A percentile compares a stretch with the other conserved stretches of the same genome.
Evolutionary conservation across 2,888 invertebrate genomes (phyloP).

Genomic region (Thymelicus acteon): DNA sequence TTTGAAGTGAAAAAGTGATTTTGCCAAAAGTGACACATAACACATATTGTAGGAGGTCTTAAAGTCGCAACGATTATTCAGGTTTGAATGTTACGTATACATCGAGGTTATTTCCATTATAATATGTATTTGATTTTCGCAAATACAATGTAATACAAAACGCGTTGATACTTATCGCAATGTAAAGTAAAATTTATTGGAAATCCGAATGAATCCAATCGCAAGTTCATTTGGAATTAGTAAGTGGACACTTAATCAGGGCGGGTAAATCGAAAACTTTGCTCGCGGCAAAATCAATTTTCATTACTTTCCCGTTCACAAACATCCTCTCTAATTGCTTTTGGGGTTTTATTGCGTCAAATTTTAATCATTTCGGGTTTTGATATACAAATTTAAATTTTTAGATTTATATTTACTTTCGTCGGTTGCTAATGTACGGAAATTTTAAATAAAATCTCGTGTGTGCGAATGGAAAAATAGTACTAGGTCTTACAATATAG

Average conservation of each 20-base stretch:
- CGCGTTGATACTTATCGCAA: neutral
- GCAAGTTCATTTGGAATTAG: conserved; percentile 33
- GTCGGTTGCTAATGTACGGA: too few relatives aligned
- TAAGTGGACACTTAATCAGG: conserved; percentile 35
- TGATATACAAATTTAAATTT: conserved; percentile 2
- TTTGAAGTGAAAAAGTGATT: too few relatives aligned
- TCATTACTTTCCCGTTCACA: conserved; percentile 36
- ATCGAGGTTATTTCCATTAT: too few relatives aligned
- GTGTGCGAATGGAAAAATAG: too few relatives aligned
- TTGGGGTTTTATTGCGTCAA: conserved; percentile 34
- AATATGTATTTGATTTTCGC: too few relatives aligned
- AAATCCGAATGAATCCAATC: conserved; percentile 23
- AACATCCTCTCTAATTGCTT: conserved; percentile 36
- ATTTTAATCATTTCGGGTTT: conserved; percentile 31
- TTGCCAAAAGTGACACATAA: too few relatives aligned
- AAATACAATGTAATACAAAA: neutral
- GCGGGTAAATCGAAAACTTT: conserved; percentile 34
- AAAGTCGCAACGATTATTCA: too few relatives aligned
- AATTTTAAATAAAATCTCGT: too few relatives aligned
- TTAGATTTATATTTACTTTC: too few relatives aligned
- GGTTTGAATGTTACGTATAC: too few relatives aligned
- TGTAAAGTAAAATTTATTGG: conserved; percentile 18
- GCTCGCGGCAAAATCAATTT: conserved; percentile 36
- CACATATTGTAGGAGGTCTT: too few relatives aligned
- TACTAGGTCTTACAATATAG: too few relatives aligned